Evolutionary conservation across 1,140 invertebrate species (phyloP), one percentile per base, ranked within the genome.

Genomic region (Fopius arisanus): DNA sequence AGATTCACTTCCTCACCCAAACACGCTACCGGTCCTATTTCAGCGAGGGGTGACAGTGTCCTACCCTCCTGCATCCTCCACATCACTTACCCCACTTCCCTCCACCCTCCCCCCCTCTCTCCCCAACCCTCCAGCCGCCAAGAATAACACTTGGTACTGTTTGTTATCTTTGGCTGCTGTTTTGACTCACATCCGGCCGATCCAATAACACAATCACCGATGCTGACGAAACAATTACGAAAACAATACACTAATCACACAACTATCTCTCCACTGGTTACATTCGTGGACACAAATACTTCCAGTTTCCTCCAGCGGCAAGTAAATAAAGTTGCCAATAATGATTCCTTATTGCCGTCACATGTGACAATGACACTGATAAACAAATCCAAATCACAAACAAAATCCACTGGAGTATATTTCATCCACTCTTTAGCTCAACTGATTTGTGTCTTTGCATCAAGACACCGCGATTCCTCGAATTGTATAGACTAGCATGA

Each of bases 41-140:
- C 76, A 29, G 70, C 84, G 41, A 86, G 67, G 23, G 86, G 84
- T 76, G 85, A 85, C 82, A 83, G 82, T 72, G 79, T 82, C 74
- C 83, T 84, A 70, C 81, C 75, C 73, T 86, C 83, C 72, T 87
- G 86, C 86, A 86, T 88, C 74, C 79, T 87, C 83, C 80, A 84
- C 82, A 83, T 83, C 75, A 79, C 80, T 43, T 63, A 67, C 33
- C 71, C 37, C 48, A n/a, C n/a, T n/a, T n/a, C n/a, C n/a, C n/a
- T n/a, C n/a, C n/a, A n/a, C n/a, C n/a, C n/a, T n/a, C n/a, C n/a
- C n/a, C n/a, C 41, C 19, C n/a, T 69, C 14, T n/a, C n/a, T n/a
- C n/a, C n/a, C n/a, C n/a, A n/a, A n/a, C 41, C 19, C n/a, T 69
- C 14, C 14, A 2, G 10, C 2, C 7, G 2, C 16, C 43, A 16